Conservation (phyloP, 2,113 vertebrate species). For the Rhinichthys klamathensis region DNA sequence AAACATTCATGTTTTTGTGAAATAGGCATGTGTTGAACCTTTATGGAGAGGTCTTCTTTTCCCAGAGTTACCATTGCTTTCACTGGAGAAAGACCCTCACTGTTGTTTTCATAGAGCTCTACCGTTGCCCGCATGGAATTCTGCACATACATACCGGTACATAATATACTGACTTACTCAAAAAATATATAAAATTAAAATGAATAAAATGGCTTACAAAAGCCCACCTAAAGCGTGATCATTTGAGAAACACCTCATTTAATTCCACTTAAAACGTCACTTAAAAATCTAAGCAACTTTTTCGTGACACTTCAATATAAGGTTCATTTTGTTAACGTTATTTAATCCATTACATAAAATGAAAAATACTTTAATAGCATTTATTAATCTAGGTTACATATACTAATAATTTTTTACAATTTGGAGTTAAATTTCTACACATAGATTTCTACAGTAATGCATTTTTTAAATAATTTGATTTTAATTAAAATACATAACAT, state of each 20-base stretch:
- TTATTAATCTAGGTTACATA: background rate
- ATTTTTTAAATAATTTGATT: too few relatives aligned
- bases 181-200: background rate
- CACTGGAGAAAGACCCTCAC: constrained; percentile 77
- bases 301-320: background rate
- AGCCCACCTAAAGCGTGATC: background rate
- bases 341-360: background rate
- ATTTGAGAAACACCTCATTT: background rate
- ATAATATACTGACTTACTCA: background rate
- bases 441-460: too few relatives aligned
- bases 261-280: background rate
- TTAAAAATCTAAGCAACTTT: background rate
- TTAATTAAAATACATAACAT: too few relatives aligned
- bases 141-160: constrained; percentile 65
- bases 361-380: background rate
- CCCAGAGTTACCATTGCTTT: constrained; percentile 86
- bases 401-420: background rate
- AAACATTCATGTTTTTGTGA: background rate
- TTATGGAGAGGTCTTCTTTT: constrained; percentile 89
- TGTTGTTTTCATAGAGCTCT: constrained; percentile 78
- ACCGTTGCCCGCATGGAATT: constrained; percentile 89
- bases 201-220: background rate
- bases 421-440: too few relatives aligned
- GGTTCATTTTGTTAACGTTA: background rate
- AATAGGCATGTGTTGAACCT: constrained; percentile 68